phyloP scores from a whole-genome alignment of 2,888 invertebrate genomes.

The Orchesella flavescens region DNA sequence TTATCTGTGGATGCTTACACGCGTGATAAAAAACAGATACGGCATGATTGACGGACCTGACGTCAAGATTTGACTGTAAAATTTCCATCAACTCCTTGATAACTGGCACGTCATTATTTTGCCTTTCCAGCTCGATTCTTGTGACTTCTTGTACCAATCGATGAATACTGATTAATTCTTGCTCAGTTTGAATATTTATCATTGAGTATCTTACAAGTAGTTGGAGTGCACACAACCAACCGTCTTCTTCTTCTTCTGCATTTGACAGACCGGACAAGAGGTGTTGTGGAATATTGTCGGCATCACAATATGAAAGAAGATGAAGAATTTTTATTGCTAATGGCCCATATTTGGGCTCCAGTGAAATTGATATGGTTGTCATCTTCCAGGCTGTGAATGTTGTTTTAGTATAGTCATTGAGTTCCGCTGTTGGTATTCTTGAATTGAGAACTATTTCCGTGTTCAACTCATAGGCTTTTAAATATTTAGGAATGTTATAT shows the following conservation, averaged over 20 bases:
- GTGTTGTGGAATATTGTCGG: neutral
- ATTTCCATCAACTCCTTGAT: too few species aligned
- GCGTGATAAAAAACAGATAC: too few species aligned
- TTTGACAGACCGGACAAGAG: neutral
- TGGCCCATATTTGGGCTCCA: neutral
- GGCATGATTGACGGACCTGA: too few species aligned
- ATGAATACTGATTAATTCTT: neutral
- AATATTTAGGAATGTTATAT: too few species aligned
- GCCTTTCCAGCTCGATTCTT: neutral
- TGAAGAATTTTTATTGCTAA: neutral
- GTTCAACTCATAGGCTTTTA: too few species aligned
- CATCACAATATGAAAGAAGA: neutral
- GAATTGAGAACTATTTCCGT: too few species aligned
- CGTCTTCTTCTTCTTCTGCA: neutral
- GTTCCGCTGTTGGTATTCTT: too few species aligned
- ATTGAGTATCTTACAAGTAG: neutral
- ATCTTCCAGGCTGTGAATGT: constrained; percentile 20
- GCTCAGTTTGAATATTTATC: neutral
- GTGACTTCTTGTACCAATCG: neutral
- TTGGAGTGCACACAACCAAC: neutral
- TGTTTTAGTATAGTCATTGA: constrained; percentile 3
- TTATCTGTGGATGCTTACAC: too few species aligned
- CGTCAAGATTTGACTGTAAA: too few species aligned
- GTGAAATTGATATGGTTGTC: neutral
- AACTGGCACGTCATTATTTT: neutral